Base-by-base conservation (phyloP, 2,797 vertebrate genomes). In the Spinus pinus region DNA sequence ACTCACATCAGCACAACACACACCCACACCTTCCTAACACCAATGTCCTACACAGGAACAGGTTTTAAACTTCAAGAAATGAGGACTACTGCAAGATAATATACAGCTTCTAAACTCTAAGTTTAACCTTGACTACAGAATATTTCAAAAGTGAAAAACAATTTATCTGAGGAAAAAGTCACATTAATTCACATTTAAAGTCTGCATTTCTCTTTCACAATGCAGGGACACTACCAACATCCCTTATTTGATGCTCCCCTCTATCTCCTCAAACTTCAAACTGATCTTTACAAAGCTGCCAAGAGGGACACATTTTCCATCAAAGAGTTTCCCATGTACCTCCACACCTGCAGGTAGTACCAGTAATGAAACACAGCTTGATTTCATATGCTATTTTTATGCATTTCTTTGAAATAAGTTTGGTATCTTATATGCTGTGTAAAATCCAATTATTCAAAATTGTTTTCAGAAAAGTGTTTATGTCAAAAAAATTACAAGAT, bases 21-120 rank as follows among this genome's bases (percentile, higher is more conserved):
- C 12, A 24, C 23, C 12, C 12, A 10, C 3, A 65, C 15, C 30
- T 54, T 27, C 42, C 11, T 11, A 41, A 27, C 0, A 0, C 5
- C 4, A 42, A 19, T 2, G 6, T 19, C 30, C 50, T 42, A 22
- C 4, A 71, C 20, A 90, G 19, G 10, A 90, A 41, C 0, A 50
- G 2, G 28, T 13, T 58, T 58, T 19, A 41, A 58, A 54, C 44
- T n/a, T 31, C 7, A 66, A 61, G 12, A 66, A 83, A 44, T 5
- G 0, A 80, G 8, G 10, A 64, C 14, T n/a, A 27, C 11, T 35
- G 37, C 27, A 61, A 57, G 62, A 47, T 67, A 61, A 75, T 56
- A 67, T 81, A 67, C 4, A 41, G 30, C 13, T 35, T 51, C 42
- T 17, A 71, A 93, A 54, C 16, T 71, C 46, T 42, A 22, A 6